A percentile compares a stretch with the other conserved stretches of the same genome.
Conservation (phyloP, 1,140 invertebrate species). For the Pseudomyrmex sp. region DNA sequence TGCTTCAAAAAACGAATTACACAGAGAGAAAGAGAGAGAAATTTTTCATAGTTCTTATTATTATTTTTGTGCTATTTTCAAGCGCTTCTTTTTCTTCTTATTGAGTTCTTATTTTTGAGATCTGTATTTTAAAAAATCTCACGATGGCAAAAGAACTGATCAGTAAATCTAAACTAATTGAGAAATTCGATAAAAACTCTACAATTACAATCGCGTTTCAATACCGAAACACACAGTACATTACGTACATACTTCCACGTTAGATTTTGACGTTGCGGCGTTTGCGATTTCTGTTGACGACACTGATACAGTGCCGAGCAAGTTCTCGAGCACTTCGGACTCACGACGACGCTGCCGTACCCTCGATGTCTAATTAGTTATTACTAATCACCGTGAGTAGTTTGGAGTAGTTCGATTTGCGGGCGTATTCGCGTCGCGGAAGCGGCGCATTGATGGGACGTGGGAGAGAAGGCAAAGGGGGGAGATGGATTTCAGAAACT, state of each 20-base stretch:
- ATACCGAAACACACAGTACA: background rate
- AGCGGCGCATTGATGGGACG: background rate
- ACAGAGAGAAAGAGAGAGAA: too few species aligned
- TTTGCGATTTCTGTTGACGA: conserved; percentile 37
- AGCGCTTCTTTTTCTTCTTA: too few species aligned
- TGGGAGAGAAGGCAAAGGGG: background rate
- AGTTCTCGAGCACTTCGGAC: conserved; percentile 32
- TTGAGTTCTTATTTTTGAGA: too few species aligned
- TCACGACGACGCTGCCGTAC: background rate
- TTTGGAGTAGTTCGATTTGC: conserved; percentile 71
- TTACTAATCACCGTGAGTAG: conserved; percentile 73
- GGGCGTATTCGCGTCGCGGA: conserved; percentile 22
- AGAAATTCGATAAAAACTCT: conserved; percentile 42
- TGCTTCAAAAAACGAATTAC: too few species aligned
- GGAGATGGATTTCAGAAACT: conserved; percentile 43
- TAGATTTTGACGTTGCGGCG: conserved; percentile 27
- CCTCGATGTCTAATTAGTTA: conserved; percentile 73
- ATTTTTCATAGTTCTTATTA: too few species aligned
- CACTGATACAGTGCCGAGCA: conserved; percentile 37
- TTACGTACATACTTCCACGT: background rate
- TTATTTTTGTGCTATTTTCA: too few species aligned
- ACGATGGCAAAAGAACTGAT: background rate
- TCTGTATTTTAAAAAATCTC: background rate
- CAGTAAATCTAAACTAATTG: conserved; percentile 18
- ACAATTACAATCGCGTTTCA: conserved; percentile 51